Percentiles rank a stretch among this genome's conserved stretches.
Evolutionary conservation across 30 jellyfish, hydroid and myxozoan species (phyloP).

Genomic region (Aurelia aurita): DNA sequence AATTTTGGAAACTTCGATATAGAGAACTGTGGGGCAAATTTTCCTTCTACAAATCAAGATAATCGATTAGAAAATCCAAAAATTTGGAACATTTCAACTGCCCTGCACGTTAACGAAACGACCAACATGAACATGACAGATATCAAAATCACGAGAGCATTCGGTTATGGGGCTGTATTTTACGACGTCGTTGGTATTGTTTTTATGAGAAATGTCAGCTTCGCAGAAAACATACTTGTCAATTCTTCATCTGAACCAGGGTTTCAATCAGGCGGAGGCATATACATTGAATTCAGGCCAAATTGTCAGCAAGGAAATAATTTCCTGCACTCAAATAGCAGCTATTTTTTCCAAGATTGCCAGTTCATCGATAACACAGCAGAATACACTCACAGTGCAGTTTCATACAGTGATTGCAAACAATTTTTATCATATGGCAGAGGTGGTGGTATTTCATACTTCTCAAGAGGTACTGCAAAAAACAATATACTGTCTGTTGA

Average conservation of each 20-base stretch:
- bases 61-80: background rate
- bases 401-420: constrained; percentile 14
- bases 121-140: constrained; percentile 19
- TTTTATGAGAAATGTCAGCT: constrained; percentile 8
- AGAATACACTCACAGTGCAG: constrained; percentile 17
- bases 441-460: constrained; percentile 81
- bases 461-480: constrained; percentile 59
- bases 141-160: constrained; percentile 10
- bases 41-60: constrained; percentile 39
- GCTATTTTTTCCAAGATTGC: background rate
- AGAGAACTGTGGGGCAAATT: constrained; percentile 52
- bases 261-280: constrained; percentile 77
- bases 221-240: constrained; percentile 21
- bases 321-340: constrained; percentile 12
- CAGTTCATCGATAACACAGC: constrained; percentile 40
- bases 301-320: background rate
- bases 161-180: constrained; percentile 69
- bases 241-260: background rate
- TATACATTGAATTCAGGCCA: constrained; percentile 73
- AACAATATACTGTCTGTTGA: constrained; percentile 40
- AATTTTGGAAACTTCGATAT: constrained; percentile 8
- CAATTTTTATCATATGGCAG: constrained; percentile 69
- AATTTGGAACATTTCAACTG: constrained; percentile 57
- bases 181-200: constrained; percentile 59
- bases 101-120: constrained; percentile 38